Evolutionary conservation across 23 tunicate species (phyloP).

Genomic region (Trididemnum clinides): DNA sequence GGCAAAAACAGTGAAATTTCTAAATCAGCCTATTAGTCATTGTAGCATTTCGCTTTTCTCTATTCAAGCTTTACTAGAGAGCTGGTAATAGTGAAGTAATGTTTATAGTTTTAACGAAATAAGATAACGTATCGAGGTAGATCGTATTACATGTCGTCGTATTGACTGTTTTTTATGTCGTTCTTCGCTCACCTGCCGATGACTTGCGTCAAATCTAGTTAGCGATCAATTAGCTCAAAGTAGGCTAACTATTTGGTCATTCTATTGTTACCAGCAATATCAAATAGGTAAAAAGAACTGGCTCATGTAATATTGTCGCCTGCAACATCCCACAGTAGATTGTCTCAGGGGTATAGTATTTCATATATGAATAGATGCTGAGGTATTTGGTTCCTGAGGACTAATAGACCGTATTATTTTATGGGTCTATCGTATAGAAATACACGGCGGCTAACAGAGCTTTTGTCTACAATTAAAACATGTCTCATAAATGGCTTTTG

Average conservation of each 20-base stretch:
- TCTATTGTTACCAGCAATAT: constrained; percentile 4
- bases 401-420: constrained; percentile 47
- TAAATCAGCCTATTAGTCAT: no score
- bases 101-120: not conserved
- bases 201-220: not conserved
- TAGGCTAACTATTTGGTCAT: not conserved
- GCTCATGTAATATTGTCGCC: constrained; percentile 10
- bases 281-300: not conserved
- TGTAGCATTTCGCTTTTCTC: no score
- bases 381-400: constrained; percentile 34
- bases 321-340: not conserved
- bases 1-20: no score
- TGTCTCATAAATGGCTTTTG: no score
- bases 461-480: not conserved
- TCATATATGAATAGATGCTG: constrained; percentile 32
- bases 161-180: constrained; percentile 13
- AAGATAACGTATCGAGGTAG: not conserved
- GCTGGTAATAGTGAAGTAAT: no score
- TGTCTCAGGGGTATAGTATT: constrained; percentile 41
- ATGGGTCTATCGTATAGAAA: not conserved
- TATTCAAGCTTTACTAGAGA: no score
- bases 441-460: not conserved
- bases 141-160: constrained; percentile 18
- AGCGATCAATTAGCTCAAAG: constrained; percentile 23
- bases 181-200: constrained; percentile 10